Percentiles rank a stretch among this genome's conserved stretches.
Conservation (phyloP, 2,797 vertebrate species). For the Rachycentron canadum region DNA sequence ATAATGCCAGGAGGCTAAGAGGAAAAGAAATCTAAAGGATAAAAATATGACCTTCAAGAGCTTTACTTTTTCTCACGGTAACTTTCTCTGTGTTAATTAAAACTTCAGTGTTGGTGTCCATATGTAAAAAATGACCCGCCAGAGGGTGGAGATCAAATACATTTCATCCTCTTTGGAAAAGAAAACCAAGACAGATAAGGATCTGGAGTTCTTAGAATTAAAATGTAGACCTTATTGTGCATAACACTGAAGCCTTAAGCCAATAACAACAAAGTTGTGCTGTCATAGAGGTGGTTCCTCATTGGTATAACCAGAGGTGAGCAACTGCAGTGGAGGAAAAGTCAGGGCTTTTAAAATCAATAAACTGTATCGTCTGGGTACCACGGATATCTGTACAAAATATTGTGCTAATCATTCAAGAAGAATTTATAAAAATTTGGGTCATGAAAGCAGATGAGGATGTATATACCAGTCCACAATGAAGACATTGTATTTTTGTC, state of each 20-base stretch:
- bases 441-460: neutral
- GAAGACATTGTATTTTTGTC: neutral
- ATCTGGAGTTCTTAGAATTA: neutral
- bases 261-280: neutral
- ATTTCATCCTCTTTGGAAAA: neutral
- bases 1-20: neutral
- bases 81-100: neutral
- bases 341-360: neutral
- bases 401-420: neutral
- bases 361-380: no score
- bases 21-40: neutral
- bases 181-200: neutral
- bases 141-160: neutral
- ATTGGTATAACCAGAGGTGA: neutral
- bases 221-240: neutral
- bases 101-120: neutral
- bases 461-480: neutral
- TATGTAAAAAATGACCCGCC: no score
- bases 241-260: neutral
- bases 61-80: no score
- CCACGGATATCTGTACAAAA: neutral
- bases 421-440: no score
- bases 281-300: neutral
- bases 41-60: neutral
- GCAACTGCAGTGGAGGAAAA: neutral